Evolutionary conservation across 2,888 invertebrate species (phyloP), one percentile per base, ranked within the genome.

Genomic region (Candidula unifasciata): DNA sequence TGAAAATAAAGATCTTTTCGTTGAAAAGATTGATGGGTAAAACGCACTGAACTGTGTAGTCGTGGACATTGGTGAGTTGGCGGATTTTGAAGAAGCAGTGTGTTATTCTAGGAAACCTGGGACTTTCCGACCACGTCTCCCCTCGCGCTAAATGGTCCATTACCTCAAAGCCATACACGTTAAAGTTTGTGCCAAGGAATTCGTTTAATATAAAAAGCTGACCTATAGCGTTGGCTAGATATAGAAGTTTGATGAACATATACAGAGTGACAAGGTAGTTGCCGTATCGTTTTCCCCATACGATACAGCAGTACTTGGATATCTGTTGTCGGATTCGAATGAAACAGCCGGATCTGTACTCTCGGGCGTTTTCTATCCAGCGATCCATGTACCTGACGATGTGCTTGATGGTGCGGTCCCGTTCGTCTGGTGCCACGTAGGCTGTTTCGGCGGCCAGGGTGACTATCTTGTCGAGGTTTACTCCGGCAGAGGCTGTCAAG

Each of bases 211-310:
- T 91, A 88, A 94, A 94, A 80, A 95, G 92, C 89, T 95, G 94
- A 33, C 94, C 94, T 27, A 94, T 91, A 60, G 94, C 94, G 89
- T 94, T 94, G 82, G 92, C 90, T 87, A 94, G 91, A 87, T 94
- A 94, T 69, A 94, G 89, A 35, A 94, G 87, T 88, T 94, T 94
- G 87, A 93, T 92, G 89, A 94, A 92, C 89, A 94, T 91, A 89
- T 94, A 94, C 74, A 94, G 92, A 37, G 94, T 91, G n/a, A 94
- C 93, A 54, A 94, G 92, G 88, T 94, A 95, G 88, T 94, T 94
- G 66, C 94, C 94, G 85, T 93, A 93, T n/a, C 93, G 89, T 87
- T 93, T 92, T 16, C 93, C 93, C 87, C 93, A 93, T 13, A 93
- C 92, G 60, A 93, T 90, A 85, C 93, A 93, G 88, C 93, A 93